phyloP scores from a whole-genome alignment of 2,888 invertebrate species.

The Erebia ligea region DNA sequence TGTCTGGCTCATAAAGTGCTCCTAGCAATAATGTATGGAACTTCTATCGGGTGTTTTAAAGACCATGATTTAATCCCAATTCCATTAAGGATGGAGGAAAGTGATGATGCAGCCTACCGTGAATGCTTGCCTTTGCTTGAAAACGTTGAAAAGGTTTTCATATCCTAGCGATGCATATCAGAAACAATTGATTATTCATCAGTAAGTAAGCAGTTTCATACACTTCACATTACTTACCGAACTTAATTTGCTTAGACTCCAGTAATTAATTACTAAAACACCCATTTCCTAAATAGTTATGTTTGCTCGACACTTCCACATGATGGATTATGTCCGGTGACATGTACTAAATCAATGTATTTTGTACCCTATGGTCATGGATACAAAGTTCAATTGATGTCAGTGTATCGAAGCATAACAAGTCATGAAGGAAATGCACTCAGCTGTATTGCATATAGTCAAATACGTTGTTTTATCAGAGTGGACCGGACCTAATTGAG shows the following conservation, averaged over 20 bases:
- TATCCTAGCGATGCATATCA: too few species aligned
- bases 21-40: too few species aligned
- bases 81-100: too few species aligned
- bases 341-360: conserved; percentile 25
- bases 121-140: too few species aligned
- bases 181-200: not conserved
- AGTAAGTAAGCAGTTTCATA: not conserved
- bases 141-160: too few species aligned
- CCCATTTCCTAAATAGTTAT: conserved; percentile 37
- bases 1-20: too few species aligned
- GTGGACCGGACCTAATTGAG: conserved; percentile 32
- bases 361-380: conserved; percentile 31
- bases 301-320: conserved; percentile 43
- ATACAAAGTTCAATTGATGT: conserved; percentile 30
- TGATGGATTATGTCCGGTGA: conserved; percentile 37
- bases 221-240: conserved; percentile 25
- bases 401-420: not conserved
- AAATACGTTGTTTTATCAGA: conserved; percentile 42
- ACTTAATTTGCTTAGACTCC: conserved; percentile 56
- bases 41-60: too few species aligned
- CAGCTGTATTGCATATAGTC: conserved; percentile 42
- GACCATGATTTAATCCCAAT: too few species aligned
- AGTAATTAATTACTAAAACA: conserved; percentile 54
- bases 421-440: conserved; percentile 38
- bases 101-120: too few species aligned